These are phyloP conservation scores for Drosophila atripex DNA, from an alignment of 2,888 invertebrate species.

Conservation along the genomic window DNA sequence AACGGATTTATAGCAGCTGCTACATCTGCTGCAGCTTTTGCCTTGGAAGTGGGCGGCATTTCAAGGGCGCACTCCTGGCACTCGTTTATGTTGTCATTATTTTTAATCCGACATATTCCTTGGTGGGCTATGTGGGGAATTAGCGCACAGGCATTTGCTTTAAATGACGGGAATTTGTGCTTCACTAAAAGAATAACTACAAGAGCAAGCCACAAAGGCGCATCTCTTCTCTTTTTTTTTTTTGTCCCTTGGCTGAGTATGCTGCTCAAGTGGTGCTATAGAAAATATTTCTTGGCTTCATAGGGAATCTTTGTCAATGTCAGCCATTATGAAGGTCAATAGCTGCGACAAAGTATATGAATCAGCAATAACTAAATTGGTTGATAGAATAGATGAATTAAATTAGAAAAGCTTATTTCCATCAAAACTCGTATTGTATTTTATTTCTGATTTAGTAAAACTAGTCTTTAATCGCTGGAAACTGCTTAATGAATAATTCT, in stretches of 20 bases:
- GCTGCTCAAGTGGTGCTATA: constrained; percentile 36
- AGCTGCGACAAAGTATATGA: constrained; percentile 23
- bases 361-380: constrained; percentile 31
- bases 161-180: constrained; percentile 35
- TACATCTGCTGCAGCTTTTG: constrained; percentile 44
- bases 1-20: constrained; percentile 63
- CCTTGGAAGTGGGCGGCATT: constrained; percentile 55
- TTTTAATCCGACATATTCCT: constrained; percentile 59
- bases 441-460: too few species aligned
- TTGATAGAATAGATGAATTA: not conserved
- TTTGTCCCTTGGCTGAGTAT: constrained; percentile 15
- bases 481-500: too few species aligned
- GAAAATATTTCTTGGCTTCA: constrained; percentile 32
- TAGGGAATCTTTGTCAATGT: constrained; percentile 57
- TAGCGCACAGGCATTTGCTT: constrained; percentile 49
- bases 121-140: constrained; percentile 41
- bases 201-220: constrained; percentile 57
- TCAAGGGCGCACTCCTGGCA: constrained; percentile 56
- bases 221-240: constrained; percentile 22
- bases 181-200: constrained; percentile 17
- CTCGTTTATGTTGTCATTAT: constrained; percentile 71
- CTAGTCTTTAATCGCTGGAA: too few species aligned
- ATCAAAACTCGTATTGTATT: too few species aligned
- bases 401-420: too few species aligned
- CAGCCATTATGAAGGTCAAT: constrained; percentile 57